Evolutionary conservation across 37 sponge, comb jelly and placozoan genomes (phyloP), one percentile per base, ranked within the genome.

Genomic region (Diacarnus erythraeanus): DNA sequence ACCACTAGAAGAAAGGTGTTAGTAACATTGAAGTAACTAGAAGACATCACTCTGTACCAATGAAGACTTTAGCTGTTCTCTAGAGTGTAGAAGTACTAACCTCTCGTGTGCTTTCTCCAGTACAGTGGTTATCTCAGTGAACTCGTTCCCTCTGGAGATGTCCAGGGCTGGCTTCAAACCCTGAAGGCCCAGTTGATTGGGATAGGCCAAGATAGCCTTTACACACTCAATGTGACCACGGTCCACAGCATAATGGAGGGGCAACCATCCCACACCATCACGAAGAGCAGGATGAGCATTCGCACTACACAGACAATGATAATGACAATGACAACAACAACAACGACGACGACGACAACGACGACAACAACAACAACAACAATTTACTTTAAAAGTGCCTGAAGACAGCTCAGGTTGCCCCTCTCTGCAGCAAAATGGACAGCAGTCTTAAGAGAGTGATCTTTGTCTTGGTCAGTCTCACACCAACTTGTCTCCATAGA

Each of bases 151-250:
- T 1, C 22, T 2, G 29, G 86, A 79, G 1, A 86, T 26, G 34
- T 44, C 41, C 17, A 57, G 25, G 20, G 86, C 86, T 12, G 65
- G 75, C 39, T 44, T 63, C 44, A 86, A 68, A 9, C 80, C 80
- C 37, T 74, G 65, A 27, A 86, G 80, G 20, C 80, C 86, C 27
- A 79, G 64, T 41, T 40, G 17, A 63, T 23, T 34, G 34, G 64
- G 86, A 39, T 71, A 77, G 65, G 29, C 59, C 51, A 79, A 40
- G 42, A 86, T 86, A 3, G 57, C 23, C 23, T 43, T 64, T 22
- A 86, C 86, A 74, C 80, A 74, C 59, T 86, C 75, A 22, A 79
- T 29, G 61, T 86, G 86, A 20, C 65, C 80, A 25, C 42, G n/a
- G 38, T 78, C 64, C 47, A 65, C 59, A 10, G 86, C 86, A 35